A percentile compares a stretch with the other conserved stretches of the same genome.
Evolutionary conservation across 2,888 invertebrate genomes (phyloP).

Genomic region (Phyllotreta striolata): DNA sequence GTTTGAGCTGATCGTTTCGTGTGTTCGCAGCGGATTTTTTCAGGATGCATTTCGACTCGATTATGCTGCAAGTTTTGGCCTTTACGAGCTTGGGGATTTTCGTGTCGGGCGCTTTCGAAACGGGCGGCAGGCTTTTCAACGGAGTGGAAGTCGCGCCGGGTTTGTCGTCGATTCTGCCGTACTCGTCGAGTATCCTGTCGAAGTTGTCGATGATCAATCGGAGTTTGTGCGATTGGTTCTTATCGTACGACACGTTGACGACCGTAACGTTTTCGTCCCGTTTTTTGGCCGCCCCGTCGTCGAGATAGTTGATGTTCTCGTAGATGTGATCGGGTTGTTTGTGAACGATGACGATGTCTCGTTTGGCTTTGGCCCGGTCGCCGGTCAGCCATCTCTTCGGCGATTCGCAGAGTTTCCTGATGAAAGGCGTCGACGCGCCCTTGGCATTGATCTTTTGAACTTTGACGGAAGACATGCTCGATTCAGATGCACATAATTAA

Average conservation of each 20-base stretch:
- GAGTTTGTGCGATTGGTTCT: slow-evolving; percentile 55
- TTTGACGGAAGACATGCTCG: slow-evolving; percentile 51
- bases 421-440: slow-evolving; percentile 49
- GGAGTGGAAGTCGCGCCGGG: slow-evolving; percentile 38
- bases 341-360: slow-evolving; percentile 43
- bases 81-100: slow-evolving; percentile 70
- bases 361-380: slow-evolving; percentile 34
- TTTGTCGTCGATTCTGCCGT: slow-evolving; percentile 41
- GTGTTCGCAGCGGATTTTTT: slow-evolving; percentile 67
- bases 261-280: slow-evolving; percentile 64
- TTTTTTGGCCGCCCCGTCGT: slow-evolving; percentile 26
- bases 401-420: slow-evolving; percentile 54
- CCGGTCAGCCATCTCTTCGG: slow-evolving; percentile 52
- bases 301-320: slow-evolving; percentile 49
- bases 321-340: slow-evolving; percentile 49
- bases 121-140: slow-evolving; percentile 25
- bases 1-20: slow-evolving; percentile 43
- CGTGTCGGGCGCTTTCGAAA: slow-evolving; percentile 34
- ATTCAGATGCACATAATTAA: slow-evolving; percentile 28
- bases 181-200: slow-evolving; percentile 65
- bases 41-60: slow-evolving; percentile 73
- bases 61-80: slow-evolving; percentile 75
- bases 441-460: slow-evolving; percentile 46
- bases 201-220: slow-evolving; percentile 64
- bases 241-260: slow-evolving; percentile 52